Percentiles rank a stretch among this genome's conserved stretches.
These are phyloP conservation scores for Ammospiza maritima DNA, from an alignment of 2,797 vertebrate genomes.

Conservation along the genomic window DNA sequence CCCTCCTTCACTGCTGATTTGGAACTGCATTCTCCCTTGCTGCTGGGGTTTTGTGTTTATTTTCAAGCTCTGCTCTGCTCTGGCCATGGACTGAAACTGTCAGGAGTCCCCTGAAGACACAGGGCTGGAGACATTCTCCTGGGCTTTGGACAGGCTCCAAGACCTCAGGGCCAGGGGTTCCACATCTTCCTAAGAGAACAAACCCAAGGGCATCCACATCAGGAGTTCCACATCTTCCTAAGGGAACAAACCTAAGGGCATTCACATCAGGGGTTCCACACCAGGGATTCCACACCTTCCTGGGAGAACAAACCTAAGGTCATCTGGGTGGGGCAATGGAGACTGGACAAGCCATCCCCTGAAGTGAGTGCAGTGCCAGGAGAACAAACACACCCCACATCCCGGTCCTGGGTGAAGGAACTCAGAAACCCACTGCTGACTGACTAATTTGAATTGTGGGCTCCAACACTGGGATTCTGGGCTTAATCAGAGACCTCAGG, in stretches of 20 bases:
- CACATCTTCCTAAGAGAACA: background rate
- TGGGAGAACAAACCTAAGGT: background rate
- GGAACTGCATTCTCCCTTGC: background rate
- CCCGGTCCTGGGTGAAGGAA: background rate
- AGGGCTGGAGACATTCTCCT: background rate
- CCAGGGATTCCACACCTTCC: background rate
- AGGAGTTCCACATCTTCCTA: background rate
- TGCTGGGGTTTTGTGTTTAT: background rate
- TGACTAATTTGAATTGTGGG: background rate
- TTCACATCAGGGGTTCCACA: background rate
- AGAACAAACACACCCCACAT: background rate
- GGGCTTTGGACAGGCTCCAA: background rate
- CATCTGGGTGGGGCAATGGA: accelerated
- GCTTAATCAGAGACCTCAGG: background rate
- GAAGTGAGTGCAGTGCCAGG: background rate
- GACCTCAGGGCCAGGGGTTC: background rate
- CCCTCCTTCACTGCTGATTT: background rate
- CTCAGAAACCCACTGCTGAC: background rate
- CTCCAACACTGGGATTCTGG: background rate
- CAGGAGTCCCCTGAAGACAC: background rate
- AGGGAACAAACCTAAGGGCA: background rate
- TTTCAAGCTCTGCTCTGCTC: background rate
- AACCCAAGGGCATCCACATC: background rate
- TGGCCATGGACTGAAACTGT: background rate
- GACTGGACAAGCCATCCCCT: background rate